Percentiles rank a stretch among this genome's conserved stretches.
Evolutionary conservation across 92 coral and sea anemone species (phyloP).

Genomic region (Paramuricea clavata): DNA sequence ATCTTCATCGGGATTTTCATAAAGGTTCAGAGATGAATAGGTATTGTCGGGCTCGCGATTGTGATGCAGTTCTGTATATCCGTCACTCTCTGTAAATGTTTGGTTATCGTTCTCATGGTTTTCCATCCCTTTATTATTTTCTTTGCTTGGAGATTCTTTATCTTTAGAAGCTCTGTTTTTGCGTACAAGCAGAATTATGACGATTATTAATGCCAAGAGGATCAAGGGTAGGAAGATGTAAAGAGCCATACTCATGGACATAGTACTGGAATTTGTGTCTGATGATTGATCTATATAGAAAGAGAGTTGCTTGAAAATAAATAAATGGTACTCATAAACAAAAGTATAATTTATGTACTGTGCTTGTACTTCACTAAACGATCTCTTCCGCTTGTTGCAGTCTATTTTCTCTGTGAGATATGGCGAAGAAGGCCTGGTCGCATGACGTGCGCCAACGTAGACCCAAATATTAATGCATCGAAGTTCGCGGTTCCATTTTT

Average conservation of each 20-base stretch:
- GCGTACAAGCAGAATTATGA: constrained; percentile 6
- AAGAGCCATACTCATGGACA: not conserved
- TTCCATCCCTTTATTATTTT: not conserved
- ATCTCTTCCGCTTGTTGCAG: too few species aligned
- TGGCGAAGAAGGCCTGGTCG: too few species aligned
- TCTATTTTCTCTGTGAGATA: too few species aligned
- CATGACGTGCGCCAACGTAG: too few species aligned
- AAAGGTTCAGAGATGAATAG: not conserved
- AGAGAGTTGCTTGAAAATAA: not conserved
- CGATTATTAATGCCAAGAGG: constrained; percentile 10
- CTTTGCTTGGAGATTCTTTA: not conserved
- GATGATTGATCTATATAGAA: not conserved
- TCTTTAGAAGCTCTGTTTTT: not conserved
- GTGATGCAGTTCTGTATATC: not conserved
- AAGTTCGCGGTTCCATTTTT: too few species aligned
- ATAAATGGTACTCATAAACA: too few species aligned
- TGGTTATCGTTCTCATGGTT: not conserved
- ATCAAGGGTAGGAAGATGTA: not conserved
- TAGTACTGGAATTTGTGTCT: not conserved
- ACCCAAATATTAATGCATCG: too few species aligned
- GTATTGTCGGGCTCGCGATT: constrained; percentile 1
- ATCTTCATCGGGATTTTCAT: not conserved
- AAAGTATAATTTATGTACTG: too few species aligned
- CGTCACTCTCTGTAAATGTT: not conserved
- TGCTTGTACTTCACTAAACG: too few species aligned